Conservation (phyloP, 2,888 invertebrate genomes). For the Rotaria magnacalcarata region DNA sequence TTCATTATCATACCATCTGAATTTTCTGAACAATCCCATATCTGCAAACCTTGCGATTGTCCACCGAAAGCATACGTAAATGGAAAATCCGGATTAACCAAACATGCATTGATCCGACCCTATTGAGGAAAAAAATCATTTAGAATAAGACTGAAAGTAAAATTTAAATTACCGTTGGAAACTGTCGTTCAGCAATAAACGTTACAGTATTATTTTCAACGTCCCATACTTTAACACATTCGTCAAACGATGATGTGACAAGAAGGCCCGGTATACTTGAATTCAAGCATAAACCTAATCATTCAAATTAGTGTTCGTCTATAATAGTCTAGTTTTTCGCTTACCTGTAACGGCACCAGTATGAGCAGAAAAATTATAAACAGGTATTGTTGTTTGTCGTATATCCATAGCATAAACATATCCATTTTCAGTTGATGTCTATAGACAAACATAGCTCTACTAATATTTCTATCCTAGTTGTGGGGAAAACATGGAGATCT, state of each 20-base stretch:
- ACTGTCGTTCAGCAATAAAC: constrained; percentile 61
- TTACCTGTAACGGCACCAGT: constrained; percentile 75
- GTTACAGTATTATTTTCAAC: constrained; percentile 52
- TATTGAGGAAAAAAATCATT: neutral
- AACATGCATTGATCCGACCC: constrained; percentile 6
- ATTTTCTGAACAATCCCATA: constrained; percentile 35
- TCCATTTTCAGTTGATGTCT: constrained; percentile 65
- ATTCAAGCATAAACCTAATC: constrained; percentile 66
- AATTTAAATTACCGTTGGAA: constrained; percentile 64
- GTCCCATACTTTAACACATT: constrained; percentile 81
- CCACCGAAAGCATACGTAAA: constrained; percentile 28
- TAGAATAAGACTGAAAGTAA: neutral
- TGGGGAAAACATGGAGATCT: no score
- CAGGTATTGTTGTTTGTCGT: constrained; percentile 65
- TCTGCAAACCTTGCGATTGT: neutral
- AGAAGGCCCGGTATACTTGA: constrained; percentile 71
- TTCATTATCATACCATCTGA: neutral
- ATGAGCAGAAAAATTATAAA: constrained; percentile 75
- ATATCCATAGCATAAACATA: constrained; percentile 72
- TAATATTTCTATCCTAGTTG: no score
- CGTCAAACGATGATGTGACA: constrained; percentile 74
- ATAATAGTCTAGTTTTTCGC: no score
- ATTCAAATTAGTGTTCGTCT: neutral
- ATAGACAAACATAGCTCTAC: constrained; percentile 34
- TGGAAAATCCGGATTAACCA: constrained; percentile 27